Evolutionary conservation across 2,888 invertebrate genomes (phyloP), one percentile per base, ranked within the genome.

Genomic region (Diarsia mendica): DNA sequence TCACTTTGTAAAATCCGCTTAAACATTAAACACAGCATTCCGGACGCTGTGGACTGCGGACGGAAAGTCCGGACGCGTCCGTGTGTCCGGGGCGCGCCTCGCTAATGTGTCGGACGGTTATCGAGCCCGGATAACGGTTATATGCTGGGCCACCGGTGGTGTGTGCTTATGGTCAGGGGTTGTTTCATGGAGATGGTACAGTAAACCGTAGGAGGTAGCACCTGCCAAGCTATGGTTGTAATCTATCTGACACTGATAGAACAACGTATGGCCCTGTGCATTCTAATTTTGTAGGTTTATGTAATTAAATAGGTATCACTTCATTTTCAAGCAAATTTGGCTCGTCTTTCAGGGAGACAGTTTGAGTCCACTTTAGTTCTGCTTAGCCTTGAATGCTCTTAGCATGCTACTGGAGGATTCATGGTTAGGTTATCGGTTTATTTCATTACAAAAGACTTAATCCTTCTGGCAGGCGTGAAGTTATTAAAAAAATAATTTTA

Each of bases 21-120:
- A 33, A 23, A 64, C 77, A 64, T 71, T 77, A 58, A 77, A 77
- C 49, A 71, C 49, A 64, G 64, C 49, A 72, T 71, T 71, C 64
- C 77, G 77, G 58, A 71, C 51, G 51, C 33, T 71, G 63, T 48
- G 53, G 71, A 68, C 44, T 73, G 63, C 71, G 76, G 75, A 82
- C 84, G 85, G 83, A 85, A 80, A 74, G 80, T 55, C 58, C 74
- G 60, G 68, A 44, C 68, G 64, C 55, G 53, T 68, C 75, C 60
- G 72, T 69, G 67, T 46, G 67, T 67, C 85, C 76, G 77, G 77
- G 28, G 66, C 67, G 46, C 69, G 60, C 53, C 64, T 53, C 67
- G 67, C 60, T 86, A 86, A 86, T 86, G 85, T 83, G 83, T 70
- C 74, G 83, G 80, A 58, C 79, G 77, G 73, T 72, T 85, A 86